Evolutionary conservation across 2,888 invertebrate genomes (phyloP), one percentile per base, ranked within the genome.

Genomic region (Azorinus chamasolen): DNA sequence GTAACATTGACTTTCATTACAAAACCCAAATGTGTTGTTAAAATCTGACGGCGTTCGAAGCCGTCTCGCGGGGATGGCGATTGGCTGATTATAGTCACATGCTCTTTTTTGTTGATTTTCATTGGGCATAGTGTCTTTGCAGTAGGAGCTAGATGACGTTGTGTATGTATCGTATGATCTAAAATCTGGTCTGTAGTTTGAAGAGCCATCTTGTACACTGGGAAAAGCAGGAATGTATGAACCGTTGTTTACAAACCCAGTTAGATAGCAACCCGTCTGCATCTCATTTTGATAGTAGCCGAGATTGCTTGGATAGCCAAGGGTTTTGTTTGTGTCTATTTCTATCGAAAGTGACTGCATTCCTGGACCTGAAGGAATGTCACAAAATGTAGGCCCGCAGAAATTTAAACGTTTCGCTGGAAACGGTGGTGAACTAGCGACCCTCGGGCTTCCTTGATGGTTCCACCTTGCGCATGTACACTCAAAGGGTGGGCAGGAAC

Each of bases 401-500:
- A 78, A 75, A 43, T 75, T 78, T 8, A 81, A 69, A 25, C 78
- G 57, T 59, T 77, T 78, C n/a, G 77, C 55, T 1, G 74, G 54
- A 57, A 66, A 78, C 16, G 78, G 81, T 32, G 81, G 81, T 5
- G 81, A 72, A 37, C 64, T 81, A 12, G 81, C 81, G n/a, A 75
- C 54, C 24, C 78, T 71, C n/a, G 81, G 81, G 46, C 81, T 81
- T 27, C 62, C 62, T 20, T 72, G 77, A 24, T 55, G 74, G 45
- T 63, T 76, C 80, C 79, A 85, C 24, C 63, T 57, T 53, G 59
- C 63, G 66, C 90, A 90, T 1, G 85, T 88, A 64, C 90, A 90
- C 61, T 90, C 90, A 63, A 90, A 90, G 0, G 90, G 90, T 16
- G 90, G 89, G 63, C 90, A 90, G 6, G 90, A 90, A 68, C 90